A percentile compares a stretch with the other conserved stretches of the same genome.
Evolutionary conservation across 2,888 invertebrate genomes (phyloP).

Genomic region (Hemicrepidius hirtus): DNA sequence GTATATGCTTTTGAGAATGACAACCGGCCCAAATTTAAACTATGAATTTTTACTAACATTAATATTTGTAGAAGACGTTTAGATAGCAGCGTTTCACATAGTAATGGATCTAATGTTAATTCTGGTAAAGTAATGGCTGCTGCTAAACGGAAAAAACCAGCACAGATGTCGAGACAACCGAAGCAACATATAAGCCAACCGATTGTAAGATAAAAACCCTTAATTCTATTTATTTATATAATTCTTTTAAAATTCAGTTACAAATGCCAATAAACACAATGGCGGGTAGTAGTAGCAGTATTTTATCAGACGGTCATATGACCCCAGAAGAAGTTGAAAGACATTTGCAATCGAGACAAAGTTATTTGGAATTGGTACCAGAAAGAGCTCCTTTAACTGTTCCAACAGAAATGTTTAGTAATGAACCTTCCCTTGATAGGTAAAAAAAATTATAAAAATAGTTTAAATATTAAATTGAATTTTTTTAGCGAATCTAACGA

Average conservation of each 20-base stretch:
- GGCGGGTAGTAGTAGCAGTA: conserved; percentile 69
- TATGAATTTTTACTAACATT: conserved; percentile 10
- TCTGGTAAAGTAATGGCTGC: conserved; percentile 71
- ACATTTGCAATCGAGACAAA: conserved; percentile 89
- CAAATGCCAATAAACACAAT: conserved; percentile 61
- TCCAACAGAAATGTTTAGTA: conserved; percentile 95
- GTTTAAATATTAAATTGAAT: conserved; percentile 40
- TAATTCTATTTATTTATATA: background rate
- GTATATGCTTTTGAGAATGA: too few relatives aligned
- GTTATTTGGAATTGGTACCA: conserved; percentile 85
- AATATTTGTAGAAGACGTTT: conserved; percentile 75
- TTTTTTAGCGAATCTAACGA: conserved; percentile 87
- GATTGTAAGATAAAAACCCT: conserved; percentile 35
- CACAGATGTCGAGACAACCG: conserved; percentile 69
- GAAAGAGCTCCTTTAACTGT: conserved; percentile 92
- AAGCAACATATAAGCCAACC: conserved; percentile 68
- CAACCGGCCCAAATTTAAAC: too few relatives aligned
- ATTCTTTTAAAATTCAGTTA: conserved; percentile 4
- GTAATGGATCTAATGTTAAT: conserved; percentile 67
- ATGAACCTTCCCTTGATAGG: conserved; percentile 93
- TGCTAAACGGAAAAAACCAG: conserved; percentile 73
- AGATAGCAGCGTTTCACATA: conserved; percentile 68
- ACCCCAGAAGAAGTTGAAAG: conserved; percentile 94
- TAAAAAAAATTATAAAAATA: conserved; percentile 64
- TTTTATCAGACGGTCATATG: conserved; percentile 87